These are phyloP conservation scores for Rhinophrynus dorsalis DNA, from an alignment of 2,797 vertebrate species.

Conservation along the genomic window DNA sequence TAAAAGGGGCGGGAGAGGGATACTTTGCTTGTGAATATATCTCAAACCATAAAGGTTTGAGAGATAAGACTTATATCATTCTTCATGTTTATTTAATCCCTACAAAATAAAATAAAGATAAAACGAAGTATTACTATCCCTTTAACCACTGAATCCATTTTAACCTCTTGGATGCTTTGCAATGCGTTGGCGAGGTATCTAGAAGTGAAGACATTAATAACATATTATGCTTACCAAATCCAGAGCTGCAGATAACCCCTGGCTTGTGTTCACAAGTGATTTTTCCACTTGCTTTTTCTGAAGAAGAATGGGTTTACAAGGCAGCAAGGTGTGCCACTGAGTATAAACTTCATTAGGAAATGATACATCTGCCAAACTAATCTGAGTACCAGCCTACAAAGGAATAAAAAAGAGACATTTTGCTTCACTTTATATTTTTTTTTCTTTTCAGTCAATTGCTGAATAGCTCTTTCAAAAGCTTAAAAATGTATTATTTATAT, in stretches of 20 bases:
- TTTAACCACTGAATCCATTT: too few species aligned
- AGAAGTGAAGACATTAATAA: too few species aligned
- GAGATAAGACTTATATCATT: too few species aligned
- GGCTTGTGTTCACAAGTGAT: conserved; percentile 49
- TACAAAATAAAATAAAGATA: too few species aligned
- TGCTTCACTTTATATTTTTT: neutral
- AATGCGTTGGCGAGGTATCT: too few species aligned
- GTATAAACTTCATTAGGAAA: conserved; percentile 64
- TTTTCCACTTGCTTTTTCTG: conserved; percentile 58
- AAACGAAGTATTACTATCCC: too few species aligned
- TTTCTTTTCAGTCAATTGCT: neutral
- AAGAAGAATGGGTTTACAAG: conserved; percentile 59
- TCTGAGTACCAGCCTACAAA: conserved; percentile 71
- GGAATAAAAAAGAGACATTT: conserved; percentile 30
- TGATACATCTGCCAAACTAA: conserved; percentile 70
- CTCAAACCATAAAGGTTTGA: too few species aligned
- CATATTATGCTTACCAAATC: conserved; percentile 68
- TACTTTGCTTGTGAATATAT: too few species aligned
- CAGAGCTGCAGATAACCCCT: conserved; percentile 50
- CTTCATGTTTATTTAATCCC: too few species aligned
- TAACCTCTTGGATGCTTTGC: too few species aligned
- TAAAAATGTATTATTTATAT: neutral
- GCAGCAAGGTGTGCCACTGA: conserved; percentile 75
- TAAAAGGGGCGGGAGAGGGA: too few species aligned
- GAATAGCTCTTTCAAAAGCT: neutral